phyloP scores from a whole-genome alignment of 2,797 vertebrate genomes.

The Rallus crepitans region DNA sequence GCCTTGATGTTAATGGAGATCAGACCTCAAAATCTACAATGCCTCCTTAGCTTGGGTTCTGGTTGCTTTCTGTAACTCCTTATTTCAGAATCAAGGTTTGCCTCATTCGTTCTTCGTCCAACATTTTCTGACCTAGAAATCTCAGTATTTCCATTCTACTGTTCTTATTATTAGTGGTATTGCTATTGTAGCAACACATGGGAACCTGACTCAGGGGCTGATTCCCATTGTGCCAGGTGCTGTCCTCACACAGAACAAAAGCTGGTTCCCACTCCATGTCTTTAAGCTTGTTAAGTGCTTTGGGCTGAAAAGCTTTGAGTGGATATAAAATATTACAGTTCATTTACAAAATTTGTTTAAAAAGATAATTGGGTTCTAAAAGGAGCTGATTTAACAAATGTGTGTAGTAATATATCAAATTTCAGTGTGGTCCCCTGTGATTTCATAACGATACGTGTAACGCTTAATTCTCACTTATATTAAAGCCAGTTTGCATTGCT shows the following conservation, averaged over 20 bases:
- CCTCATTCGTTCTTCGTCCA: background rate
- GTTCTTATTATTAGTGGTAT: background rate
- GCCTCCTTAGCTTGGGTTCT: background rate
- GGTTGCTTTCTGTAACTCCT: background rate
- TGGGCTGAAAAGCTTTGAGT: conserved; percentile 34
- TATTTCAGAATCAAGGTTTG: background rate
- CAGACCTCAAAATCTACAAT: background rate
- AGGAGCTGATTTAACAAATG: conserved; percentile 19
- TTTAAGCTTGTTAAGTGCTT: conserved; percentile 50
- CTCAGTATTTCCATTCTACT: conserved; percentile 33
- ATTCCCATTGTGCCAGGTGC: conserved; percentile 6
- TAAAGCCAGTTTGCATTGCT: conserved; percentile 39
- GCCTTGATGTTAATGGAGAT: background rate
- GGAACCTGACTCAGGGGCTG: background rate
- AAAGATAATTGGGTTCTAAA: conserved; percentile 61
- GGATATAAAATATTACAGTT: conserved; percentile 61
- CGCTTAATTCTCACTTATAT: conserved; percentile 53
- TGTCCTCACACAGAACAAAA: background rate
- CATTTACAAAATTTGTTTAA: conserved; percentile 59
- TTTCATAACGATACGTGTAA: conserved; percentile 15
- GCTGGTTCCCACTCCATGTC: background rate
- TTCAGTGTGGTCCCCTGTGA: background rate
- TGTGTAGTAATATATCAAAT: conserved; percentile 22
- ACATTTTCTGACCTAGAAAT: background rate
- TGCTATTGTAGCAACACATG: background rate